phyloP scores from a whole-genome alignment of 2,113 vertebrate genomes.

The Aegotheles bennettii region DNA sequence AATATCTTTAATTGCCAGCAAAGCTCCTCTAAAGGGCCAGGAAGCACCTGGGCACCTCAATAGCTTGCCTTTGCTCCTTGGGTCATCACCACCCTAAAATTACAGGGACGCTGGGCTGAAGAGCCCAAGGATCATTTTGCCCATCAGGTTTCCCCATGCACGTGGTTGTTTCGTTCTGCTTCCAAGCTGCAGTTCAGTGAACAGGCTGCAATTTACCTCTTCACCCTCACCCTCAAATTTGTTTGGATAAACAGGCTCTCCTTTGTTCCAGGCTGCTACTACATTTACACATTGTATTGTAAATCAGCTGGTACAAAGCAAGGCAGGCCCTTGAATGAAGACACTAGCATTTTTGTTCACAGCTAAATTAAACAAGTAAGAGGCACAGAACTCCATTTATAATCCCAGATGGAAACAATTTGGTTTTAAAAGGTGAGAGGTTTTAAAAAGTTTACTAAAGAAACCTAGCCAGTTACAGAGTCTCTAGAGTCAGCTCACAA shows the following conservation, averaged over 20 bases:
- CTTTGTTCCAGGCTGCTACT: slow-evolving; percentile 45
- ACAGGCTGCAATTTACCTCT: slow-evolving; percentile 45
- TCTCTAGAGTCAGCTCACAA: neutral
- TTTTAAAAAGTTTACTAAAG: slow-evolving; percentile 53
- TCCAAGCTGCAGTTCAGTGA: neutral
- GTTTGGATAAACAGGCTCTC: slow-evolving; percentile 55
- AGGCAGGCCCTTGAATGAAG: slow-evolving; percentile 20
- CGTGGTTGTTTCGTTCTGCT: neutral
- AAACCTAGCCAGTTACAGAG: slow-evolving; percentile 7
- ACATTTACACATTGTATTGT: slow-evolving; percentile 42
- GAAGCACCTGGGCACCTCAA: neutral
- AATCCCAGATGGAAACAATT: slow-evolving; percentile 11
- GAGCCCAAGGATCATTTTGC: neutral
- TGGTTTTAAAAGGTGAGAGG: slow-evolving; percentile 52
- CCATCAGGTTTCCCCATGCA: neutral
- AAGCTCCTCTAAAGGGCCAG: neutral
- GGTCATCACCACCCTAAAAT: neutral
- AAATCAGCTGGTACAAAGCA: slow-evolving; percentile 25
- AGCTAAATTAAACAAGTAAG: slow-evolving; percentile 17
- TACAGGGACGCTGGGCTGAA: neutral
- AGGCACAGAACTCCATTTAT: slow-evolving; percentile 22
- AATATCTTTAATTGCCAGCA: neutral
- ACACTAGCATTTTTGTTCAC: slow-evolving; percentile 44
- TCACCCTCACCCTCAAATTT: slow-evolving; percentile 41
- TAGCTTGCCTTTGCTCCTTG: neutral